Percentiles rank a stretch among this genome's conserved stretches.
Evolutionary conservation across 2,113 vertebrate species (phyloP).

Genomic region (Percopsis transmontana): DNA sequence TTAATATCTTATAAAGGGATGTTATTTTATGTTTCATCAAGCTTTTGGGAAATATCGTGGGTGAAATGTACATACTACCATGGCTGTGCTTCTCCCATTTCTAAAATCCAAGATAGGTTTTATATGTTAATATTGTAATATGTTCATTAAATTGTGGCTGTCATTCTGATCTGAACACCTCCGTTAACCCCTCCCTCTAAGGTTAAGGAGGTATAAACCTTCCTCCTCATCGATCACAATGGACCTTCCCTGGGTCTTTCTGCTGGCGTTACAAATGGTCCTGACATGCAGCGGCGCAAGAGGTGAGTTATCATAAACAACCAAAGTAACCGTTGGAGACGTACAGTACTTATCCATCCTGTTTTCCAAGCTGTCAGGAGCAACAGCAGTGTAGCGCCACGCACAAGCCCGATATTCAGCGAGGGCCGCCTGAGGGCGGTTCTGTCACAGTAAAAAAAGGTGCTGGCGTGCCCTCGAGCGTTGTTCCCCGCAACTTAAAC

Average conservation of each 20-base stretch:
- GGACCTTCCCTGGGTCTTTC: conserved; percentile 43
- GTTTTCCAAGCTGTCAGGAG: no score
- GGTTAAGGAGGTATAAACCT: conserved; percentile 12
- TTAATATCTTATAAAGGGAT: not conserved
- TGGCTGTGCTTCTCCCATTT: not conserved
- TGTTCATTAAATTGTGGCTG: not conserved
- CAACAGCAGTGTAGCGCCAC: no score
- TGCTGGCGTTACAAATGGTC: conserved; percentile 54
- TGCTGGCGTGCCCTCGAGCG: no score
- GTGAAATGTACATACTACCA: not conserved
- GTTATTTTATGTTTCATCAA: not conserved
- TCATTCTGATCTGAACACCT: not conserved
- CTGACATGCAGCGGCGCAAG: conserved; percentile 56
- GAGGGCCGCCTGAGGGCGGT: no score
- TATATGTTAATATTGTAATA: not conserved
- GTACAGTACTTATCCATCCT: no score
- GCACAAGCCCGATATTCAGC: no score
- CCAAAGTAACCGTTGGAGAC: no score
- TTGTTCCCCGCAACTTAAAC: no score
- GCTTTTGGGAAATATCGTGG: not conserved
- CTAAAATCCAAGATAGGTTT: not conserved
- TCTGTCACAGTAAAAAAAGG: no score
- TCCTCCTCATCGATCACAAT: conserved; percentile 28
- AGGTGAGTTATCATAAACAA: conserved; percentile 52
- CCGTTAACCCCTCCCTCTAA: not conserved